These are phyloP conservation scores for Holacanthella duospinosa DNA, from an alignment of 2,888 invertebrate species.

Conservation along the genomic window DNA sequence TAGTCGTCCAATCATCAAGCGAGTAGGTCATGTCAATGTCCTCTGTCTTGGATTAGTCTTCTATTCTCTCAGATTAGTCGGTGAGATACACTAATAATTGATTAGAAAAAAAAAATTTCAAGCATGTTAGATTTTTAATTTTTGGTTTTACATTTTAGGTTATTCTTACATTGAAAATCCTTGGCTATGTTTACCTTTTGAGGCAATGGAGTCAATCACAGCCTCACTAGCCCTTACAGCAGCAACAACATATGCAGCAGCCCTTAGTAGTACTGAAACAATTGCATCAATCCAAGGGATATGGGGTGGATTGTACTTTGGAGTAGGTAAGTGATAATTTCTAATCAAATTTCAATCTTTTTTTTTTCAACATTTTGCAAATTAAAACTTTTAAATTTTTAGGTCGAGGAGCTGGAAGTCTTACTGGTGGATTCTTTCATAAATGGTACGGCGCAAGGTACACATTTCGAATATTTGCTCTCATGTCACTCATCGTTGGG, in stretches of 20 bases:
- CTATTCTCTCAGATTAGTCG: conserved; percentile 60
- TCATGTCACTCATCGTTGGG: conserved; percentile 53
- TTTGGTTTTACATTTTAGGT: conserved; percentile 43
- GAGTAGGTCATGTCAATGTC: conserved; percentile 64
- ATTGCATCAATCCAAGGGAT: conserved; percentile 66
- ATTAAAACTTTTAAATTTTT: conserved; percentile 30
- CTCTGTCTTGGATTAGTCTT: conserved; percentile 65
- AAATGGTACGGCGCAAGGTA: conserved; percentile 59
- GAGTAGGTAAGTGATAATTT: conserved; percentile 55
- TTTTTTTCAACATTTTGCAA: neutral
- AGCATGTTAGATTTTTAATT: neutral
- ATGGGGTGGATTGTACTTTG: conserved; percentile 66
- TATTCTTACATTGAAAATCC: conserved; percentile 66
- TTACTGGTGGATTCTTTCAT: conserved; percentile 64
- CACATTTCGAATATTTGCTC: conserved; percentile 60
- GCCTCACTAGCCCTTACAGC: conserved; percentile 64
- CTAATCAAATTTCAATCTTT: neutral
- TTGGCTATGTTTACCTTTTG: conserved; percentile 63
- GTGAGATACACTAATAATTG: no score
- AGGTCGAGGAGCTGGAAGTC: conserved; percentile 65
- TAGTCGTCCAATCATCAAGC: conserved; percentile 63
- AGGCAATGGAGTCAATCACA: conserved; percentile 66
- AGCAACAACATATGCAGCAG: conserved; percentile 65
- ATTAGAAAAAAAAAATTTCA: neutral
- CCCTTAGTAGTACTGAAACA: conserved; percentile 59